phyloP scores from a whole-genome alignment of 2,113 vertebrate genomes.

The Archilochus colubris region DNA sequence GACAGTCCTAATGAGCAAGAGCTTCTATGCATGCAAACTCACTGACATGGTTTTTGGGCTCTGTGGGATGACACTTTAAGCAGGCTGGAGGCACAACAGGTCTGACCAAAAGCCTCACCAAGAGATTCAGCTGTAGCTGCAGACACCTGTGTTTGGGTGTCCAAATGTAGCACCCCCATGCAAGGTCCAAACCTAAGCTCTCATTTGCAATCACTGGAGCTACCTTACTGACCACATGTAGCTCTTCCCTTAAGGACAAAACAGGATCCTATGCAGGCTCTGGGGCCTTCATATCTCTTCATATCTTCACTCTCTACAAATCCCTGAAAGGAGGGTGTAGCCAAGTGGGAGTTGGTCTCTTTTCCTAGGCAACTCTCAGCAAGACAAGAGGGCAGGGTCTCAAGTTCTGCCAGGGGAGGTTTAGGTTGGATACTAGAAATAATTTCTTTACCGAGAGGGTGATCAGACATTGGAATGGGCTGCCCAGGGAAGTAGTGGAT shows the following conservation, averaged over 20 bases:
- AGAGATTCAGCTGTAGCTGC: neutral
- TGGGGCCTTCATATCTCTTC: neutral
- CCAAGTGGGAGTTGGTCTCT: too few relatives aligned
- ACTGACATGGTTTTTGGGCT: neutral
- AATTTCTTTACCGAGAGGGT: too few relatives aligned
- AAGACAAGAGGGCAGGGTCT: too few relatives aligned
- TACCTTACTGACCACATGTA: neutral
- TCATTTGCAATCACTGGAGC: neutral
- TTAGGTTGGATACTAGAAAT: too few relatives aligned
- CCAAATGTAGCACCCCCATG: neutral
- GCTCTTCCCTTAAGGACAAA: neutral
- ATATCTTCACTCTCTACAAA: too few relatives aligned
- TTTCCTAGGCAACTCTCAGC: too few relatives aligned
- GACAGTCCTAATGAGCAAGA: neutral
- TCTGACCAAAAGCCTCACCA: neutral
- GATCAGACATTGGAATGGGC: too few relatives aligned
- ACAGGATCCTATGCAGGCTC: rapidly evolving
- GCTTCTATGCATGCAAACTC: rapidly evolving
- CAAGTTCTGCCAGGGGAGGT: too few relatives aligned
- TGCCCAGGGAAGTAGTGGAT: too few relatives aligned
- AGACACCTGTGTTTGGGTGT: neutral
- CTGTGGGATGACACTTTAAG: neutral
- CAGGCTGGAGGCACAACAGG: neutral
- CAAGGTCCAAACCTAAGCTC: neutral
- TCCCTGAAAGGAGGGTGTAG: too few relatives aligned